These are phyloP conservation scores for Melopsittacus undulatus DNA, from an alignment of 2,797 vertebrate species.

Conservation along the genomic window DNA sequence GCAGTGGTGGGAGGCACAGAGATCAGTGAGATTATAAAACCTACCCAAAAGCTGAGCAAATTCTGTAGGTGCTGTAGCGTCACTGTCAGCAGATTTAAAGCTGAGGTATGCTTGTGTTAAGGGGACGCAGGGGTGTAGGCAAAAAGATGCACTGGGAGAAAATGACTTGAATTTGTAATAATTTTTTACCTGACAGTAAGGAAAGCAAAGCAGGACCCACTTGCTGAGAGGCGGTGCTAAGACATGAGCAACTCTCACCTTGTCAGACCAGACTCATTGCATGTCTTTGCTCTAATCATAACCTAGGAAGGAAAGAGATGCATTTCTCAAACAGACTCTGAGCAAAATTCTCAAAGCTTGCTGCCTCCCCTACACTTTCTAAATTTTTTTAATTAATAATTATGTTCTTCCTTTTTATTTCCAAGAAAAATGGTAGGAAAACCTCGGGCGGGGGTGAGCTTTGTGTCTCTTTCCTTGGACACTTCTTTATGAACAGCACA, in stretches of 20 bases:
- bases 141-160: background rate
- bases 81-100: constrained; percentile 56
- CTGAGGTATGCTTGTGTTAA: constrained; percentile 13
- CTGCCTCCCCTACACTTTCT: background rate
- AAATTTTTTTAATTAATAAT: background rate
- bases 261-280: background rate
- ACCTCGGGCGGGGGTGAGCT: background rate
- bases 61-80: constrained; percentile 53
- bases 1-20: constrained; percentile 57
- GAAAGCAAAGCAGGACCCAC: background rate
- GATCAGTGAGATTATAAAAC: constrained; percentile 50
- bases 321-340: background rate
- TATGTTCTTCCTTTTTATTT: constrained; percentile 6
- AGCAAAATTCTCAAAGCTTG: constrained; percentile 1
- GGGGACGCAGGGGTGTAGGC: background rate
- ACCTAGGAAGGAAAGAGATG: background rate
- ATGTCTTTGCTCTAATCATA: background rate
- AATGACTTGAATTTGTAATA: constrained; percentile 5
- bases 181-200: constrained; percentile 11
- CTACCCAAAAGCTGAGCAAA: constrained; percentile 51
- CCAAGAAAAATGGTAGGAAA: background rate
- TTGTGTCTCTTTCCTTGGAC: background rate
- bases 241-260: background rate
- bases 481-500: background rate
- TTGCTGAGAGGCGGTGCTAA: background rate